Conservation (phyloP, 2,797 vertebrate genomes). For the Hozukius guyotensis region DNA sequence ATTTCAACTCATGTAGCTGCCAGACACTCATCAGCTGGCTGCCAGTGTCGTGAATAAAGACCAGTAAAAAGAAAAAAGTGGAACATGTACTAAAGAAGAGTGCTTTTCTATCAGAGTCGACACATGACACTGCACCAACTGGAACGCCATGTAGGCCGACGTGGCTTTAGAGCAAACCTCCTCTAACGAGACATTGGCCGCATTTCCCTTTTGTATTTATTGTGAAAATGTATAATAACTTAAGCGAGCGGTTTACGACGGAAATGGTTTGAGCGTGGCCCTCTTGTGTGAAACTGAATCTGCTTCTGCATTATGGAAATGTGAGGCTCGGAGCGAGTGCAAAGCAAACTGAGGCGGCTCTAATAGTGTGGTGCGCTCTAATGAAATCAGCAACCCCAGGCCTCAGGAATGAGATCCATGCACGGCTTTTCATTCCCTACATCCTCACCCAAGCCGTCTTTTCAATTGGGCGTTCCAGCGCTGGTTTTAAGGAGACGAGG, state of each 20-base stretch:
- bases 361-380: constrained; percentile 80
- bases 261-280: constrained; percentile 77
- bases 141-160: constrained; percentile 37
- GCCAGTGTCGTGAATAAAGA: not conserved
- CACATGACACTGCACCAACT: constrained; percentile 39
- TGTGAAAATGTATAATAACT: constrained; percentile 80
- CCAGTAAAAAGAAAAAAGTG: not conserved
- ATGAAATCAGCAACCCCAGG: constrained; percentile 82
- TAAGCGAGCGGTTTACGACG: constrained; percentile 75
- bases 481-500: constrained; percentile 59
- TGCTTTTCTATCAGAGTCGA: constrained; percentile 12
- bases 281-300: constrained; percentile 79
- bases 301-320: constrained; percentile 78
- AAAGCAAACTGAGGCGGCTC: constrained; percentile 80
- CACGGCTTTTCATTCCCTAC: constrained; percentile 65
- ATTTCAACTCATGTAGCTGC: constrained; percentile 42
- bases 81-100: not conserved
- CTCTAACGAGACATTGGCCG: constrained; percentile 54
- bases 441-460: constrained; percentile 70
- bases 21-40: constrained; percentile 1
- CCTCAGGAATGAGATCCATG: constrained; percentile 77
- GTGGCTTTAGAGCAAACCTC: constrained; percentile 58
- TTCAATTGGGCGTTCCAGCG: constrained; percentile 63
- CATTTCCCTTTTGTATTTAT: constrained; percentile 78
- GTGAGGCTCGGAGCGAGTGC: constrained; percentile 66